A percentile compares a stretch with the other conserved stretches of the same genome.
phyloP scores from a whole-genome alignment of 2,113 vertebrate genomes.

The Junco hyemalis region DNA sequence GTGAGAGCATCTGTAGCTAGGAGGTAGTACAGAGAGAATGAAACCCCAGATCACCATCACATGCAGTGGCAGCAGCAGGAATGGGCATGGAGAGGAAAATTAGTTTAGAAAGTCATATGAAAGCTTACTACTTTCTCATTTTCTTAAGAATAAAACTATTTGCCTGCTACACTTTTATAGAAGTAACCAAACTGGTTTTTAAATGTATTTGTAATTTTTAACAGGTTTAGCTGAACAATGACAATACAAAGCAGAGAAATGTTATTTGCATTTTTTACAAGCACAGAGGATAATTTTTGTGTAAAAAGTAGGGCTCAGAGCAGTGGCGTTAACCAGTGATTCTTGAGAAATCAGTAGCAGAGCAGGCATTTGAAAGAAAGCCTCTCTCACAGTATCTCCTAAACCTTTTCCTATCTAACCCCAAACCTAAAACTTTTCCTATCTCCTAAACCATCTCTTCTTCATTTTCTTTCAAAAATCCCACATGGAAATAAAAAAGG shows the following conservation, averaged over 20 bases:
- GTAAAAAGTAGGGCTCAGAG: not conserved
- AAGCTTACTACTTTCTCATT: not conserved
- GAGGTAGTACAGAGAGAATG: not conserved
- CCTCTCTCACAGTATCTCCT: not conserved
- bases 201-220: not conserved
- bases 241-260: not conserved
- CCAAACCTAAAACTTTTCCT: not conserved
- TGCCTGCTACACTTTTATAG: not conserved
- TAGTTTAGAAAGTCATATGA: not conserved
- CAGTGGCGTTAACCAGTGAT: not conserved
- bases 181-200: not conserved
- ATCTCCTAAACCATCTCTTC: not conserved
- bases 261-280: not conserved
- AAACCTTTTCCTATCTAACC: not conserved
- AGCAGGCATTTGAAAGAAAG: not conserved
- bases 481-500: not conserved
- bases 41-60: not conserved
- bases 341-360: not conserved
- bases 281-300: not conserved
- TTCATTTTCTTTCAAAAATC: not conserved
- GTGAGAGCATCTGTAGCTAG: not conserved
- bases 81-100: not conserved
- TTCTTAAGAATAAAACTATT: not conserved
- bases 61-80: not conserved
- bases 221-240: not conserved